Percentiles rank a stretch among this genome's conserved stretches.
Conservation (phyloP, 2,797 vertebrate species). For the Hypotaenidia philippensis region DNA sequence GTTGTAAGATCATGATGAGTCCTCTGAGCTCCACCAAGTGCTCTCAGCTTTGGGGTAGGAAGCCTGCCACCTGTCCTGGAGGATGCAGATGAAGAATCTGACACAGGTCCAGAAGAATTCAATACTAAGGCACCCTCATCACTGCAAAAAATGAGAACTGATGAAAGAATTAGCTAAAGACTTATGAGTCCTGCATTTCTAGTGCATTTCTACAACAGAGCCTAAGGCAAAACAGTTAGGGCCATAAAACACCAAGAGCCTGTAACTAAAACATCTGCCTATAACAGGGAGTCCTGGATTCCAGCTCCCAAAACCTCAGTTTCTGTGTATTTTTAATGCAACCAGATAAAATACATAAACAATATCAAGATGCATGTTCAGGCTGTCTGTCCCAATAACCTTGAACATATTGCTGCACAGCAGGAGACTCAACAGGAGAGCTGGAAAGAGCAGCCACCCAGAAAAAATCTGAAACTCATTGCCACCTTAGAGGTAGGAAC, state of each 20-base stretch:
- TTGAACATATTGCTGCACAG: background rate
- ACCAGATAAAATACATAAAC: background rate
- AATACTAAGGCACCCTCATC: conserved; percentile 33
- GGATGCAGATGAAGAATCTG: conserved; percentile 65
- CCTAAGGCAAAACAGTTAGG: background rate
- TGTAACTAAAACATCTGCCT: background rate
- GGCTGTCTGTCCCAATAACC: background rate
- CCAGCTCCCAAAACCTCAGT: background rate
- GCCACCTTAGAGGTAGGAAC: background rate
- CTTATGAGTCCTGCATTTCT: background rate
- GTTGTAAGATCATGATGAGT: conserved; percentile 85
- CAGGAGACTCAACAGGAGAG: background rate
- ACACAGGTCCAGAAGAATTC: conserved; percentile 44
- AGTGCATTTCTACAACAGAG: background rate
- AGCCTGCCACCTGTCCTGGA: conserved; percentile 77
- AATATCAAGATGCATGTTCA: background rate
- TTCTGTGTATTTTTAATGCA: background rate
- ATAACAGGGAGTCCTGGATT: background rate
- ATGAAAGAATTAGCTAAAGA: background rate
- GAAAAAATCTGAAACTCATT: background rate
- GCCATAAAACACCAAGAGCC: background rate
- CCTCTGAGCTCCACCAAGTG: conserved; percentile 70
- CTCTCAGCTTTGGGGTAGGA: conserved; percentile 81
- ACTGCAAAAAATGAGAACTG: conserved; percentile 31
- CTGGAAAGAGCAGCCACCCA: background rate